Conservation (phyloP, 2,113 vertebrate species). For the Rhizomys pruinosus region DNA sequence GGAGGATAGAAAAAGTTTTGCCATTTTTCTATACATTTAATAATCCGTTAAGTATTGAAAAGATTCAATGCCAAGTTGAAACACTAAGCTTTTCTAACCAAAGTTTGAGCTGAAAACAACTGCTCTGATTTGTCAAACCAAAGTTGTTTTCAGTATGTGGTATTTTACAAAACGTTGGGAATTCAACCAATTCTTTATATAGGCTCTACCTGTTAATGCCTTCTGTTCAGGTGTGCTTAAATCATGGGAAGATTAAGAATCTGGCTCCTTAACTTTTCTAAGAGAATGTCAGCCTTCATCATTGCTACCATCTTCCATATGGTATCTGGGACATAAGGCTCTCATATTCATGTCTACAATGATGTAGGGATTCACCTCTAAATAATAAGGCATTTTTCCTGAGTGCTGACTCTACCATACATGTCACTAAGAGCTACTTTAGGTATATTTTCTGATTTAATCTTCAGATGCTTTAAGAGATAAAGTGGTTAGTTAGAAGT, state of each 20-base stretch:
- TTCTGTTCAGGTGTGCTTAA: slow-evolving; percentile 59
- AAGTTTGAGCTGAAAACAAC: neutral
- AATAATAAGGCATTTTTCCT: neutral
- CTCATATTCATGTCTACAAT: neutral
- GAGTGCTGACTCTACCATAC: neutral
- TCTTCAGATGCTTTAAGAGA: neutral
- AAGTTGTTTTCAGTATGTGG: neutral
- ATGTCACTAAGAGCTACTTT: neutral
- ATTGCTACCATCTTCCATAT: neutral
- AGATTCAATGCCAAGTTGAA: neutral
- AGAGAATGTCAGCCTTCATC: slow-evolving; percentile 19
- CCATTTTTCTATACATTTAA: neutral
- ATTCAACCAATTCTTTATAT: slow-evolving; percentile 20
- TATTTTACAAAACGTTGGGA: slow-evolving; percentile 42
- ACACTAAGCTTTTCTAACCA: neutral
- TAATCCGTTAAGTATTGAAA: slow-evolving; percentile 16
- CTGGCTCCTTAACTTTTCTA: neutral
- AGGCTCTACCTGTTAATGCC: neutral
- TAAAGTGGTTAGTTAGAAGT: neutral
- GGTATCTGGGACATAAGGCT: neutral
- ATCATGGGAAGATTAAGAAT: slow-evolving; percentile 23
- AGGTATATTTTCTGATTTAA: neutral
- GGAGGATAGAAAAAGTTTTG: neutral
- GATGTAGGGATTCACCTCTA: no score
- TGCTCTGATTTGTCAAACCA: slow-evolving; percentile 46